phyloP scores from a whole-genome alignment of 2,797 vertebrate species.

The Thripadectes ignobilis region DNA sequence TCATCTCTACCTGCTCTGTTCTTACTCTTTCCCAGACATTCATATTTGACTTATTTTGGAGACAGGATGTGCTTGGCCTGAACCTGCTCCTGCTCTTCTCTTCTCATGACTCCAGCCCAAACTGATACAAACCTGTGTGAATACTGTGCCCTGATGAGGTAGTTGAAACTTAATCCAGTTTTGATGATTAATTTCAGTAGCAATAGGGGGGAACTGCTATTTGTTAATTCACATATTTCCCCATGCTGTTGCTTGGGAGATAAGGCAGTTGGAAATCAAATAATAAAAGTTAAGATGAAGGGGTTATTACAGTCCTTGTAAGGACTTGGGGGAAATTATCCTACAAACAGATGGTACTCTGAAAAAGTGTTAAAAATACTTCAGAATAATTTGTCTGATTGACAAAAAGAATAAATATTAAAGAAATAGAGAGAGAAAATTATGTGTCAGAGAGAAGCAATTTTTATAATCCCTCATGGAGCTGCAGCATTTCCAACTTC shows the following conservation, averaged over 20 bases:
- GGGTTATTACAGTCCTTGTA: constrained; percentile 21
- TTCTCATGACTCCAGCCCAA: not conserved
- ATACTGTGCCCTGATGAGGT: not conserved
- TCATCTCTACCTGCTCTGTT: not conserved
- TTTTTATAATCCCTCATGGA: not conserved
- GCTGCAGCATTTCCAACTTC: not conserved
- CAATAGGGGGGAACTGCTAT: not conserved
- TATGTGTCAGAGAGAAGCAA: not conserved
- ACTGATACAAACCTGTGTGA: not conserved
- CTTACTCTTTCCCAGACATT: not conserved
- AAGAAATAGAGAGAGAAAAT: constrained; percentile 7
- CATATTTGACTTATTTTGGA: not conserved
- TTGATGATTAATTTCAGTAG: not conserved
- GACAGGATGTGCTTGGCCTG: not conserved
- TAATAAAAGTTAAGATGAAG: constrained; percentile 17
- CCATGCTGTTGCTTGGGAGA: not conserved
- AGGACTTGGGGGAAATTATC: constrained; percentile 41
- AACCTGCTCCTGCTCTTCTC: not conserved
- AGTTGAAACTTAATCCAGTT: not conserved
- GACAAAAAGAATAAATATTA: not conserved
- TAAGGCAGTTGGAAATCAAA: constrained; percentile 4
- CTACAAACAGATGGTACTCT: not conserved
- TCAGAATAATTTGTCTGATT: not conserved
- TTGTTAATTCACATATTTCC: not conserved
- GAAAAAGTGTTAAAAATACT: constrained; percentile 16